Percentiles rank a stretch among this genome's conserved stretches.
phyloP scores from a whole-genome alignment of 2,888 invertebrate genomes.

The Clepsis dumicolana region DNA sequence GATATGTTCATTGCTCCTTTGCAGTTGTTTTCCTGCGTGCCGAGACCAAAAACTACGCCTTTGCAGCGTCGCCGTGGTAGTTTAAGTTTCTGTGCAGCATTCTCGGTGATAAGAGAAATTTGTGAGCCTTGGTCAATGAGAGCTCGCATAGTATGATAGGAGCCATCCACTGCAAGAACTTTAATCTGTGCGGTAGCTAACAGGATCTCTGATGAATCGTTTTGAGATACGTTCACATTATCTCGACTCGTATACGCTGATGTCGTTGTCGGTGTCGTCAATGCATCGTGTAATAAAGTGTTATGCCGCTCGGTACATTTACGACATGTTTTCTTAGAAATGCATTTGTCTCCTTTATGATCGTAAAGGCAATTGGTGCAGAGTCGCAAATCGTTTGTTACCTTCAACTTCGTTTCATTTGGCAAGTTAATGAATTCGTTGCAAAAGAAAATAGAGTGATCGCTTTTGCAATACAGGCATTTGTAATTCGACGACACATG shows the following conservation, averaged over 20 bases:
- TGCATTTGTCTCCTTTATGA: constrained; percentile 35
- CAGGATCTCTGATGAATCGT: constrained; percentile 27
- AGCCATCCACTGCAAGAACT: constrained; percentile 40
- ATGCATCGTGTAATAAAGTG: constrained; percentile 38
- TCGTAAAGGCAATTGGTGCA: constrained; percentile 41
- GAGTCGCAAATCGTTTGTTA: no score
- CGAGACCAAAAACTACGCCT: constrained; percentile 23
- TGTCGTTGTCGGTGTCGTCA: no score
- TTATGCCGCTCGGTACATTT: constrained; percentile 19
- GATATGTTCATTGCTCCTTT: constrained; percentile 27
- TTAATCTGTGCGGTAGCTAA: constrained; percentile 44
- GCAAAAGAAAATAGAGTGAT: no score
- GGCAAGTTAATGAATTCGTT: no score
- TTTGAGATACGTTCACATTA: constrained; percentile 8
- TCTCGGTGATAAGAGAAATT: no score
- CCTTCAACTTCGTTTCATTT: no score
- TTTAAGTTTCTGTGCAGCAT: constrained; percentile 28
- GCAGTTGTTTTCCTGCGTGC: constrained; percentile 23
- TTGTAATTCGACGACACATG: constrained; percentile 31
- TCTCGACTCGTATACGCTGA: no score
- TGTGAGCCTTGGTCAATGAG: constrained; percentile 13
- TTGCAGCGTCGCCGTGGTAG: constrained; percentile 24
- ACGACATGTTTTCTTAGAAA: background rate
- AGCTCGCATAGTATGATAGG: constrained; percentile 32
- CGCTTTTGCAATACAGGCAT: constrained; percentile 25